These are phyloP conservation scores for Distichodus sexfasciatus DNA, from an alignment of 2,797 vertebrate species.

Conservation along the genomic window DNA sequence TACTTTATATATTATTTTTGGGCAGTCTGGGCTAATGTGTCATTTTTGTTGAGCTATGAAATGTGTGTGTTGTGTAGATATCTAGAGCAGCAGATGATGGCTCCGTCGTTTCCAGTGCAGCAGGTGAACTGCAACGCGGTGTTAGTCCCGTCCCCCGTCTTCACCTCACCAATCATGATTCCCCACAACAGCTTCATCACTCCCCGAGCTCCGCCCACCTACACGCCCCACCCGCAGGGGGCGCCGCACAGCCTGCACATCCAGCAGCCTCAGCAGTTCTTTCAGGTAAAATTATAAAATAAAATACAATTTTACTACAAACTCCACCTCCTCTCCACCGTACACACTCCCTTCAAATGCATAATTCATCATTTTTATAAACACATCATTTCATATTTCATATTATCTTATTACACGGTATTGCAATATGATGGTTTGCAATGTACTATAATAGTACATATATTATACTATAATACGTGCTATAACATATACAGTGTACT, in stretches of 20 bases:
- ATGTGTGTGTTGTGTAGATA: constrained; percentile 69
- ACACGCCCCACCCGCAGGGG: constrained; percentile 69
- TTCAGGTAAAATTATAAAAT: constrained; percentile 80
- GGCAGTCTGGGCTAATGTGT: neutral
- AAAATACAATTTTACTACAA: no score
- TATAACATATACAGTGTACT: no score
- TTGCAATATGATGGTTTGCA: no score
- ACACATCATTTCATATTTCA: no score
- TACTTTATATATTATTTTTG: neutral
- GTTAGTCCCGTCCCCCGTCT: constrained; percentile 68
- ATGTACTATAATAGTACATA: no score
- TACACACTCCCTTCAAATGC: no score
- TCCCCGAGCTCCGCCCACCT: constrained; percentile 71
- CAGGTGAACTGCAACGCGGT: constrained; percentile 71
- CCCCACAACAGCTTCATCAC: constrained; percentile 69
- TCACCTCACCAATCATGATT: constrained; percentile 76
- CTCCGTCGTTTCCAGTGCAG: constrained; percentile 69
- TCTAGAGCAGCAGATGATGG: constrained; percentile 77
- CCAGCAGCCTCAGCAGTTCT: constrained; percentile 77
- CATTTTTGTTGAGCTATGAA: neutral
- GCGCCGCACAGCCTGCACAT: constrained; percentile 69
- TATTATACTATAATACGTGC: no score
- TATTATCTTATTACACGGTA: no score
- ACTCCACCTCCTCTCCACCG: no score
- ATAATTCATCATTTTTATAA: no score